phyloP scores from a whole-genome alignment of 2,797 vertebrate species.

The Discoglossus pictus region DNA sequence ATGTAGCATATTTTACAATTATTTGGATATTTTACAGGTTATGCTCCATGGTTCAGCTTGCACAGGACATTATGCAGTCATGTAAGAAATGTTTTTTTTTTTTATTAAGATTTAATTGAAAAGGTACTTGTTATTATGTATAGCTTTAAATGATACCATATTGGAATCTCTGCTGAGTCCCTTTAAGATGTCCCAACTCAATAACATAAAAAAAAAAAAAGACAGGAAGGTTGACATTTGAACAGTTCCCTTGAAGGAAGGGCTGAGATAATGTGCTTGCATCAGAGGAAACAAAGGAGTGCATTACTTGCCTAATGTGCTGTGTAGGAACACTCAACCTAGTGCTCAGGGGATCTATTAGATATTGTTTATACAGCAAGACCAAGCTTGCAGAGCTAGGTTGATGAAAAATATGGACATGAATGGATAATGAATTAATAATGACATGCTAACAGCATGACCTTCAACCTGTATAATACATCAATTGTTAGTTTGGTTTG shows the following conservation, averaged over 20 bases:
- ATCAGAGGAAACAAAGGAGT: conserved; percentile 46
- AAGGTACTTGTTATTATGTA: no score
- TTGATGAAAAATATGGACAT: conserved; percentile 21
- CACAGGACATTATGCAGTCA: no score
- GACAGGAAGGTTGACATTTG: conserved; percentile 41
- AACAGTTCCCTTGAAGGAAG: conserved; percentile 40
- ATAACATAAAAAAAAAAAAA: conserved; percentile 18
- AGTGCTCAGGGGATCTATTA: conserved; percentile 46
- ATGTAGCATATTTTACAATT: no score
- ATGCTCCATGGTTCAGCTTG: no score
- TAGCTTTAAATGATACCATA: no score
- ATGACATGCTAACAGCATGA: background rate
- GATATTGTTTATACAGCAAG: conserved; percentile 45
- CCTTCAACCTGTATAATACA: conserved; percentile 10
- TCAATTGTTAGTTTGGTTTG: conserved; percentile 5
- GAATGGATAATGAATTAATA: conserved; percentile 25
- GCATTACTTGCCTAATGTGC: conserved; percentile 49
- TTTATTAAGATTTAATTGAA: no score
- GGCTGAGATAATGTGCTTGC: conserved; percentile 47
- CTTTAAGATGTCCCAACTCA: no score
- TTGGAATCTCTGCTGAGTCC: no score
- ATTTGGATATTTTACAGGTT: no score
- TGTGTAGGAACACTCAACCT: conserved; percentile 22
- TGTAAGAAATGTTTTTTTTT: no score
- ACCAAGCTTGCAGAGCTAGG: conserved; percentile 17